Evolutionary conservation across 2,113 vertebrate species (phyloP).

Genomic region (Pedionomus torquatus): DNA sequence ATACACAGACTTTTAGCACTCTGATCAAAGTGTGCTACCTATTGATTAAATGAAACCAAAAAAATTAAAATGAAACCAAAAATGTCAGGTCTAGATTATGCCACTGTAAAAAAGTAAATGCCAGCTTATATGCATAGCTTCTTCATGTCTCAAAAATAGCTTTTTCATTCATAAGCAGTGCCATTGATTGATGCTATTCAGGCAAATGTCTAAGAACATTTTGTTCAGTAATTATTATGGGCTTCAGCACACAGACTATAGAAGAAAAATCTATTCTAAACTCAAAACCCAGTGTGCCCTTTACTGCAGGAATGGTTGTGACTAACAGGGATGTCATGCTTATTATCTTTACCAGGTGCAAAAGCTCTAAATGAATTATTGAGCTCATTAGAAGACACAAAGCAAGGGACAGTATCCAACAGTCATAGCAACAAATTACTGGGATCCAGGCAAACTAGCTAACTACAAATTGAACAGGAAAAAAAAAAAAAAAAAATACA

Average conservation of each 20-base stretch:
- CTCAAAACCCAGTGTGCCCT: background rate
- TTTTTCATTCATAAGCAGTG: slow-evolving; percentile 14
- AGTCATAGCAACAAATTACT: slow-evolving; percentile 60
- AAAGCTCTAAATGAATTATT: slow-evolving; percentile 36
- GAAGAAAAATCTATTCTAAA: slow-evolving; percentile 68
- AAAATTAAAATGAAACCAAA: background rate
- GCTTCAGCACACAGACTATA: slow-evolving; percentile 24
- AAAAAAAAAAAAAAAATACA: background rate
- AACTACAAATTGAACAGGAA: slow-evolving; percentile 25
- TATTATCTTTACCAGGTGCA: slow-evolving; percentile 69
- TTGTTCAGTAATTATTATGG: slow-evolving; percentile 50
- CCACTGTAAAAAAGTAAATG: background rate
- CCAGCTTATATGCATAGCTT: background rate
- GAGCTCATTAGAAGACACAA: slow-evolving; percentile 67
- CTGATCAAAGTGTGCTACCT: background rate
- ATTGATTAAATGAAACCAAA: background rate
- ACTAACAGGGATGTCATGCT: slow-evolving; percentile 61
- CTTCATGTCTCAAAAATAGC: slow-evolving; percentile 22
- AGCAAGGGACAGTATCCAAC: slow-evolving; percentile 39
- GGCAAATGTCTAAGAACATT: slow-evolving; percentile 56
- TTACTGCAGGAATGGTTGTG: slow-evolving; percentile 52
- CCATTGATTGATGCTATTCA: slow-evolving; percentile 52
- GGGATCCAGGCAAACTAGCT: slow-evolving; percentile 17
- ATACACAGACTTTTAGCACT: background rate
- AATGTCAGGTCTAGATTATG: background rate